phyloP scores from a whole-genome alignment of 2,797 vertebrate genomes.

The Sebastes kiyomatsui region DNA sequence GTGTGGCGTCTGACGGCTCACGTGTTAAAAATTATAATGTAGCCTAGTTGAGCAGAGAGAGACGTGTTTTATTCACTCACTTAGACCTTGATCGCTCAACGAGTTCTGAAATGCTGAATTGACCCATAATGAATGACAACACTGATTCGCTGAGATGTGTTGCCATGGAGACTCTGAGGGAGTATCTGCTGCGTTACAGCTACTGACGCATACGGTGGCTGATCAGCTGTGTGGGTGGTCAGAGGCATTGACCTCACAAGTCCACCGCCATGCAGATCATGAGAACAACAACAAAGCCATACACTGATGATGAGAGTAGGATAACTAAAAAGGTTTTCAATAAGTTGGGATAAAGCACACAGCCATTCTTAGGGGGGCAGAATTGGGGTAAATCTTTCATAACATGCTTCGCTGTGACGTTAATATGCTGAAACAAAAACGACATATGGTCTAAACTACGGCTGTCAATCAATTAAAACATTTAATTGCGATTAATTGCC shows the following conservation, averaged over 20 bases:
- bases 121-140: slow-evolving; percentile 12
- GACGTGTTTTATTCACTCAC: background rate
- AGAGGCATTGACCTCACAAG: background rate
- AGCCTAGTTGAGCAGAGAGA: background rate
- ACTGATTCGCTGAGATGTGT: slow-evolving; percentile 12
- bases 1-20: slow-evolving; percentile 28
- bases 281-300: background rate
- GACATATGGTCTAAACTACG: too few species aligned
- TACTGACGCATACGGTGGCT: background rate
- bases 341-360: too few species aligned
- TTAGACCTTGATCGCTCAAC: slow-evolving; percentile 17
- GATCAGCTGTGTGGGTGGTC: background rate
- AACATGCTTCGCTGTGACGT: too few species aligned
- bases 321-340: too few species aligned
- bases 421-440: too few species aligned
- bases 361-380: too few species aligned
- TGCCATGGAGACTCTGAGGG: slow-evolving; percentile 29
- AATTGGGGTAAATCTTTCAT: too few species aligned
- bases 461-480: too few species aligned
- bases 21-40: slow-evolving; percentile 8
- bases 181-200: background rate
- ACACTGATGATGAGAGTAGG: background rate
- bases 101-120: slow-evolving; percentile 3
- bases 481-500: too few species aligned
- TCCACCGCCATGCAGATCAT: background rate